These are phyloP conservation scores for Homarus gammarus DNA, from an alignment of 2,888 invertebrate genomes.

Conservation along the genomic window DNA sequence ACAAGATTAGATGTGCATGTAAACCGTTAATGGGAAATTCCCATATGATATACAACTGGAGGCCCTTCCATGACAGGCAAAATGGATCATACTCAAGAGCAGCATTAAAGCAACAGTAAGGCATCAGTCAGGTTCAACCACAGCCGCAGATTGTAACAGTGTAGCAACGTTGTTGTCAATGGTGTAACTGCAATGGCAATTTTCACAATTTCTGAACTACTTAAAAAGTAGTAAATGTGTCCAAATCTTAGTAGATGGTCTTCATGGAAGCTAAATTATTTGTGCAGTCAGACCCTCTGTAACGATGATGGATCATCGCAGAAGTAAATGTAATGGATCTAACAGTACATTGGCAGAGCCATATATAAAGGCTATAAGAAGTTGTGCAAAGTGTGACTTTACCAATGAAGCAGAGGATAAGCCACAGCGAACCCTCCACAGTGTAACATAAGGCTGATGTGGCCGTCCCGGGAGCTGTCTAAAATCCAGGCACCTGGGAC, in stretches of 20 bases:
- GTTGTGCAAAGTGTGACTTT: constrained; percentile 52
- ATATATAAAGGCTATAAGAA: constrained; percentile 39
- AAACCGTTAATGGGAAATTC: constrained; percentile 5
- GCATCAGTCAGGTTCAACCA: constrained; percentile 42
- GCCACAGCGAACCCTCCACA: constrained; percentile 64
- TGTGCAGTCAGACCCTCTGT: constrained; percentile 11
- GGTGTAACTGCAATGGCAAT: constrained; percentile 51
- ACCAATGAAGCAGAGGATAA: constrained; percentile 46
- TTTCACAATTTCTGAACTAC: constrained; percentile 44
- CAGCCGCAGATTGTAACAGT: constrained; percentile 36
- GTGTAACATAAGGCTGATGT: constrained; percentile 62
- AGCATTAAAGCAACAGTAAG: constrained; percentile 21
- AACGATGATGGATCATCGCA: constrained; percentile 1
- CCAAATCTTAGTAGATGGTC: constrained; percentile 18
- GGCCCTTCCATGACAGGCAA: constrained; percentile 54
- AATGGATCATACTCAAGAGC: constrained; percentile 19
- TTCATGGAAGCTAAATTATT: constrained; percentile 26
- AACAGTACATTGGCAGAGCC: constrained; percentile 36
- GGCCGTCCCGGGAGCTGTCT: constrained; percentile 61
- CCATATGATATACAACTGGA: constrained; percentile 11
- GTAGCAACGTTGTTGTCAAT: constrained; percentile 55
- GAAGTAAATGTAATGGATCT: constrained; percentile 9
- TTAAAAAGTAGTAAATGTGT: constrained; percentile 25
- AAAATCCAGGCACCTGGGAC: constrained; percentile 57
- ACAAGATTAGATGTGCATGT: constrained; percentile 42